A percentile compares a stretch with the other conserved stretches of the same genome.
Conservation (phyloP, 2,888 invertebrate genomes). For the Caenorhabditis afra region DNA sequence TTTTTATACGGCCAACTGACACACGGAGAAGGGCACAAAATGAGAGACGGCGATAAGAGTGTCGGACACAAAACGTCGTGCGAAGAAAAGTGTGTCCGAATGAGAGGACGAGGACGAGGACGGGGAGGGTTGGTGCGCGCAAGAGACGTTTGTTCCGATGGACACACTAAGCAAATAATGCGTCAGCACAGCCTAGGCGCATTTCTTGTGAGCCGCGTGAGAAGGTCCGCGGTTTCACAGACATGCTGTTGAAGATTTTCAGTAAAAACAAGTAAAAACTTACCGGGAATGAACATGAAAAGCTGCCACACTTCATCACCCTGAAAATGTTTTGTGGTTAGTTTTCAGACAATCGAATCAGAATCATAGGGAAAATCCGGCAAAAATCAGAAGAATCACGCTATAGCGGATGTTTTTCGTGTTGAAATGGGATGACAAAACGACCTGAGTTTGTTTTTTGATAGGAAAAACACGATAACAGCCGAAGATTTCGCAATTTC, state of each 20-base stretch:
- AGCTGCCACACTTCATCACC: constrained; percentile 4
- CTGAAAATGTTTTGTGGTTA: constrained; percentile 9
- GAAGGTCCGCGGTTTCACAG: background rate
- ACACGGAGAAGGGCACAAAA: constrained; percentile 2
- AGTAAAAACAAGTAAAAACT: constrained; percentile 7
- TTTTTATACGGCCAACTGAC: constrained; percentile 31
- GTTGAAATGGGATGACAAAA: constrained; percentile 2
- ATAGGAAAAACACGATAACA: no score
- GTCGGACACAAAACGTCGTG: constrained; percentile 31
- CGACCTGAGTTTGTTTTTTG: no score
- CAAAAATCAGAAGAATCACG: no score
- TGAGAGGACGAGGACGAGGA: constrained; percentile 1
- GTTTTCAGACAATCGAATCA: no score
- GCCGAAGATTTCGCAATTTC: no score
- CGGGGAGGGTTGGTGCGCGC: constrained; percentile 4
- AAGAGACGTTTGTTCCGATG: constrained; percentile 36
- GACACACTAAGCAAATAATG: constrained; percentile 35
- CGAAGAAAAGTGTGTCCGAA: constrained; percentile 51
- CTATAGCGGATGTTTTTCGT: background rate
- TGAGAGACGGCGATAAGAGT: constrained; percentile 32
- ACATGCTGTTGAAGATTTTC: background rate
- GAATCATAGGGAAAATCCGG: no score
- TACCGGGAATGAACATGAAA: constrained; percentile 30
- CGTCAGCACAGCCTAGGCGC: constrained; percentile 25
- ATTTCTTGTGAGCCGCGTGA: background rate